Conservation (phyloP, 1,140 invertebrate genomes). For the Lepidurus packardi region DNA sequence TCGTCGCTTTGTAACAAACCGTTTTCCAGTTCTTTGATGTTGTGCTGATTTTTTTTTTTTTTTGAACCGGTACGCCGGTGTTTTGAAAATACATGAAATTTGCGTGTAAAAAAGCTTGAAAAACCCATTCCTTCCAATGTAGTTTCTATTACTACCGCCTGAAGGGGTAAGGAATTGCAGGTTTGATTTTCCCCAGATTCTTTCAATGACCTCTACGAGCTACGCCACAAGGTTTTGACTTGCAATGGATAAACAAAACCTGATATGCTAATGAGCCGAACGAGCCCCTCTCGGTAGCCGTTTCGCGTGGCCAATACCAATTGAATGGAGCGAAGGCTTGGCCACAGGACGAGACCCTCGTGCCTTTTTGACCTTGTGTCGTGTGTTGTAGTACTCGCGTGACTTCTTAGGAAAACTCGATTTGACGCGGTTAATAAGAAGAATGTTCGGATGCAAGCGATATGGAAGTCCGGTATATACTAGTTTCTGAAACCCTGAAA, state of each 20-base stretch:
- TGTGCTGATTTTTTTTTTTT: no score
- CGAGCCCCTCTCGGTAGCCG: not conserved
- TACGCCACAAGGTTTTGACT: no score
- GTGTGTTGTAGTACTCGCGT: not conserved
- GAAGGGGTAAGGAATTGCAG: no score
- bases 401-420: conserved; percentile 13
- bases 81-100: no score
- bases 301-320: not conserved
- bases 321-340: conserved; percentile 2
- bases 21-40: no score
- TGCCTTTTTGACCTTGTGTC: conserved; percentile 8
- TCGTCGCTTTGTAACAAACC: not conserved
- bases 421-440: not conserved
- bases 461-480: not conserved
- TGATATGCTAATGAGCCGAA: not conserved
- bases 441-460: not conserved
- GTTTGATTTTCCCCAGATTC: no score
- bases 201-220: no score
- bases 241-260: not conserved
- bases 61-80: no score
- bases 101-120: no score
- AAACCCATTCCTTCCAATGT: no score
- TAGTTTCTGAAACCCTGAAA: not conserved
- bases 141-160: no score
- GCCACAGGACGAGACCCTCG: not conserved